A percentile compares a stretch with the other conserved stretches of the same genome.
Conservation (phyloP, 2,113 vertebrate species). For the Chascanopsetta lugubris region DNA sequence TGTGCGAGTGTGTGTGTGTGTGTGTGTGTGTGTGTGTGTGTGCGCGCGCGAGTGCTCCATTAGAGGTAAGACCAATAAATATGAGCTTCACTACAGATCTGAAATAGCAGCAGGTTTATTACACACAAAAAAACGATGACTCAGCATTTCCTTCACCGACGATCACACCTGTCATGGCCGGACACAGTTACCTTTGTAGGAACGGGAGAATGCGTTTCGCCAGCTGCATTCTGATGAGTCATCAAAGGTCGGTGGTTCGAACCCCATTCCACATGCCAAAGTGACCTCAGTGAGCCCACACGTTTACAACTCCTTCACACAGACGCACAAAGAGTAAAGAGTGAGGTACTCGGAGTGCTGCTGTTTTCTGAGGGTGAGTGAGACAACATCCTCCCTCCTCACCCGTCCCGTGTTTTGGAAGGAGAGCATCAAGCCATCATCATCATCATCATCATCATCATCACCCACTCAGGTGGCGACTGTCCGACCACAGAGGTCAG, state of each 20-base stretch:
- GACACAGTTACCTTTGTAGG: not conserved
- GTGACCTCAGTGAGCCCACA: no score
- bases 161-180: not conserved
- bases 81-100: not conserved
- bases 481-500: not conserved
- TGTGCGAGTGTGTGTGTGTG: not conserved
- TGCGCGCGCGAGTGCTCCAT: not conserved
- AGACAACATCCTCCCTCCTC: not conserved
- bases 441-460: constrained; percentile 14
- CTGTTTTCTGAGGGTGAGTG: not conserved
- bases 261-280: no score
- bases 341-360: no score
- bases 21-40: no score
- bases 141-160: no score
- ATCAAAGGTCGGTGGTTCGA: no score
- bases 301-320: no score
- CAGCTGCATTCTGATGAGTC: no score
- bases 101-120: not conserved
- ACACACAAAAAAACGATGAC: not conserved
- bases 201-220: no score
- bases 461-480: constrained; percentile 2
- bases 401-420: no score
- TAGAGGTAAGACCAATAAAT: not conserved
- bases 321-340: no score
- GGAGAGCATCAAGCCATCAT: not conserved